Conservation (phyloP, 2,797 vertebrate genomes). For the Rhyacichthys aspro region DNA sequence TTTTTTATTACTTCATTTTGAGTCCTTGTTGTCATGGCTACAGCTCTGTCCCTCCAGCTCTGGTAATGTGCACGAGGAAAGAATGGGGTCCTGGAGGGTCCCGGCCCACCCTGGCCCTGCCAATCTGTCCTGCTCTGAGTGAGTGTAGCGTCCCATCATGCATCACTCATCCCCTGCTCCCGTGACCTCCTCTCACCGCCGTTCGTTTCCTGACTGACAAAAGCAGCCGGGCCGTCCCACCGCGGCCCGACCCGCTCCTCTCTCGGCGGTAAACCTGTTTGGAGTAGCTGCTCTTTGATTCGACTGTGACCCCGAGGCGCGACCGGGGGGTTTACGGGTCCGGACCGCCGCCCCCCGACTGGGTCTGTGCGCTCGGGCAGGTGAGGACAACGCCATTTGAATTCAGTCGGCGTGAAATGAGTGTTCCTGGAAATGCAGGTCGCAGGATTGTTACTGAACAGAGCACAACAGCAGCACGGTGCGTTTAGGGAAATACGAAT, state of each 20-base stretch:
- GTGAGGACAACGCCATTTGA: constrained; percentile 17
- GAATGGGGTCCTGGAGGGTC: constrained; percentile 64
- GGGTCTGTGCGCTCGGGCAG: constrained; percentile 9
- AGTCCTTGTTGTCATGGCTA: not conserved
- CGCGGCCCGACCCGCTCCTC: constrained; percentile 20
- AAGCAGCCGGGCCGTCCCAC: constrained; percentile 40
- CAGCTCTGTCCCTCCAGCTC: constrained; percentile 43
- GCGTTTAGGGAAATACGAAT: constrained; percentile 1
- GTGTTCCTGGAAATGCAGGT: constrained; percentile 1
- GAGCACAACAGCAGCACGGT: not conserved
- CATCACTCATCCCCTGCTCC: constrained; percentile 69
- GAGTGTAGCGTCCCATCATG: constrained; percentile 30
- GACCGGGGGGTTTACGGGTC: constrained; percentile 15
- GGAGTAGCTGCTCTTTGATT: constrained; percentile 48
- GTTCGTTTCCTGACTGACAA: constrained; percentile 59
- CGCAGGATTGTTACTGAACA: constrained; percentile 6
- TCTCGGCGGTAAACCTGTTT: constrained; percentile 28
- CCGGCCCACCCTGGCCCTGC: constrained; percentile 67
- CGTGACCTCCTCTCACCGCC: constrained; percentile 50
- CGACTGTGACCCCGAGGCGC: constrained; percentile 28
- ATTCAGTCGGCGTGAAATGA: constrained; percentile 22
- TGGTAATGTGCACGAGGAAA: constrained; percentile 48
- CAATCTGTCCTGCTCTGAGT: constrained; percentile 70
- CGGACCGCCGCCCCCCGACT: too few relatives aligned
- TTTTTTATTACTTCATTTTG: too few relatives aligned